Percentiles rank a stretch among this genome's conserved stretches.
These are phyloP conservation scores for Aphelenchoides bicaudatus DNA, from an alignment of 2,888 invertebrate species.

Conservation along the genomic window DNA sequence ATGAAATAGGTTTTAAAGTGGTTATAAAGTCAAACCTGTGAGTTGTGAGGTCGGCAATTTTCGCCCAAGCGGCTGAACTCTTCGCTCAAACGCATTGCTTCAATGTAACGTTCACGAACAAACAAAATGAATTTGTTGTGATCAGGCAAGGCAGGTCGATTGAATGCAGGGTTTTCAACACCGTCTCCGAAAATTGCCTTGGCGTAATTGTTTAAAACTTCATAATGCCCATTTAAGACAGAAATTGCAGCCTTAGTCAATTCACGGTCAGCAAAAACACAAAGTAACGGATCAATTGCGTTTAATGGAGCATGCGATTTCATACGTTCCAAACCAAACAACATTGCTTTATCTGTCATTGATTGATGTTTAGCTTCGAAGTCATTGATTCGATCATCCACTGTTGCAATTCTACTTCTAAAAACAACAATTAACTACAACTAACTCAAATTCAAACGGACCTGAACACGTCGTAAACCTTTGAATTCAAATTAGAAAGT, in stretches of 20 bases:
- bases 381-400: background rate
- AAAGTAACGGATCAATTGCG: slow-evolving; percentile 9
- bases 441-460: background rate
- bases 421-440: background rate
- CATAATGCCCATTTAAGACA: background rate
- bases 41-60: slow-evolving; percentile 1
- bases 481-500: background rate
- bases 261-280: slow-evolving; percentile 7
- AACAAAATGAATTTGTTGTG: background rate
- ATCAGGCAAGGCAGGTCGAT: background rate
- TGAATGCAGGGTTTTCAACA: background rate
- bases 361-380: background rate
- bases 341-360: background rate
- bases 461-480: too few relatives aligned
- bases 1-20: background rate
- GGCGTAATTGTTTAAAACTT: background rate
- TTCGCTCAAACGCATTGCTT: background rate
- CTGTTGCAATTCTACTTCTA: background rate
- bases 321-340: slow-evolving; percentile 11
- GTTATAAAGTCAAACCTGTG: slow-evolving; percentile 4
- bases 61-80: slow-evolving; percentile 11
- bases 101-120: background rate
- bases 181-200: background rate
- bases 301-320: slow-evolving; percentile 1
- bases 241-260: background rate